Base-by-base conservation (phyloP, 2,113 vertebrate genomes). In the Corythornis cristatus region DNA sequence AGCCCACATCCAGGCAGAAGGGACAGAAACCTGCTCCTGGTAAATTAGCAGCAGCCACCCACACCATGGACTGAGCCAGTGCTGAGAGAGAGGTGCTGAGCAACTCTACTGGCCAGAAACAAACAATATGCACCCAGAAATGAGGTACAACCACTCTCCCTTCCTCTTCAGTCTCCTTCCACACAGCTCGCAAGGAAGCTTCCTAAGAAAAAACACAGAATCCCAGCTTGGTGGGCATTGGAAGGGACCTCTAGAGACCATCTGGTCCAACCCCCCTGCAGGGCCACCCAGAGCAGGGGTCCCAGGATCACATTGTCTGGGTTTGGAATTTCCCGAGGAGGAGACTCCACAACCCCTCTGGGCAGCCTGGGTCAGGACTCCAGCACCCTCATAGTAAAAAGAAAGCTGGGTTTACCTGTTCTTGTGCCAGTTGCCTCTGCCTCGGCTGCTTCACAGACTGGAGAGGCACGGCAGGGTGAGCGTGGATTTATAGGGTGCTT, bases 341-440 rank as follows among this genome's bases (percentile, higher is more conserved):
- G 46, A 48, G 46, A 22, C 21, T 48, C 46, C 46, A 48, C 46
- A 48, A 11, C 46, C 46, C 22, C 20, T 50, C 48, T 50, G 48
- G 48, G 22, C 48, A 50, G 22, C 23, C 48, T 50, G 48, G 23
- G 48, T 23, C 48, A 50, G 48, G 45, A 11, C 23, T 25, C 50
- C 15, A 14, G 2, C 23, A 51, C 25, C 50, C 50, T 51, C 13
- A 25, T 25, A 26, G 50, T 51, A 51, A 51, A 51, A 51, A 51
- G 26, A 19, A 21, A 8, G 10, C 12, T 25, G 46, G 20, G 19
- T 10, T 42, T 29, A 35, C 40, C 82, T 21, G 53, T 12, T 9
- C 1, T 57, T 0, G 13, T 62, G 26, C 5, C 1, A 0, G 62
- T 56, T 4, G 0, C 10, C 42, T 53, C 25, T 6, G 5, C 35